These are phyloP conservation scores for Invenusta paracnida DNA, from an alignment of 2,888 invertebrate species.

Conservation along the genomic window DNA sequence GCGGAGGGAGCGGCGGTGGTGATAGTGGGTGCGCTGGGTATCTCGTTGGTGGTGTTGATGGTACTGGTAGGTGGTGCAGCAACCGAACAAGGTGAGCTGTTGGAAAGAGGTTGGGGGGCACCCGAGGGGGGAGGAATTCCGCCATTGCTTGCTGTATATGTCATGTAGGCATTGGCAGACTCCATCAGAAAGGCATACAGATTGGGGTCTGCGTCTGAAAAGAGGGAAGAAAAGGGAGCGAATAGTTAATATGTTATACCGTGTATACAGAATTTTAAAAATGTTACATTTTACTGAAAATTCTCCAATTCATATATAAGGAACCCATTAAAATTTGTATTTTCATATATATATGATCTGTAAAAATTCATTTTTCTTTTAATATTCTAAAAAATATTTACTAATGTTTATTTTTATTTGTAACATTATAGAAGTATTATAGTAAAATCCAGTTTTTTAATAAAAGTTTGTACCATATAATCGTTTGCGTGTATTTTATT, in stretches of 20 bases:
- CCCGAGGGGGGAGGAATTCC: background rate
- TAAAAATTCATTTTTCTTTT: no score
- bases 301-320: background rate
- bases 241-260: no score
- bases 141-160: conserved; percentile 23
- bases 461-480: no score
- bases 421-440: no score
- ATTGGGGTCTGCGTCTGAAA: conserved; percentile 37
- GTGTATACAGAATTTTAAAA: no score
- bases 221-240: background rate
- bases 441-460: no score
- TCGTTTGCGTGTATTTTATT: no score
- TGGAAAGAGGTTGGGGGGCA: background rate
- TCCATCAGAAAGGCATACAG: conserved; percentile 36
- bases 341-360: background rate
- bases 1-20: background rate
- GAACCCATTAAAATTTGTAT: background rate
- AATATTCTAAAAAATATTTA: no score
- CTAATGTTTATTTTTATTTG: no score
- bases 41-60: background rate
- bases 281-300: background rate
- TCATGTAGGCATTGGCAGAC: conserved; percentile 35
- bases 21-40: background rate
- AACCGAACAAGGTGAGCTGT: background rate
- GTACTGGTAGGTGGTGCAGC: background rate